Percentiles rank a stretch among this genome's conserved stretches.
These are phyloP conservation scores for Idaea straminata DNA, from an alignment of 2,888 invertebrate species.

Conservation along the genomic window DNA sequence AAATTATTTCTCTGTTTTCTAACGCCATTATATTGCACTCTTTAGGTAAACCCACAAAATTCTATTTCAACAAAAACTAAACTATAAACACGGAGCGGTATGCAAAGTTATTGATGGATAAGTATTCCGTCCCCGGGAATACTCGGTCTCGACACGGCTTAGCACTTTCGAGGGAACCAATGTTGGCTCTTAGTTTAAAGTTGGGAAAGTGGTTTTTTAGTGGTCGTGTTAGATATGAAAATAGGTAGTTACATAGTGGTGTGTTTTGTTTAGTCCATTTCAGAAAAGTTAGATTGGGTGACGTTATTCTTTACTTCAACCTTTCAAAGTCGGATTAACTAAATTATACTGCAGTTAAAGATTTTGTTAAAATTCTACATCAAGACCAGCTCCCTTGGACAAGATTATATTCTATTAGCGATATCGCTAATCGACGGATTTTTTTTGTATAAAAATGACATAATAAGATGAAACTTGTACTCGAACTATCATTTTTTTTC, in stretches of 20 bases:
- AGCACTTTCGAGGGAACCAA: constrained; percentile 71
- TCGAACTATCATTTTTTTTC: no score
- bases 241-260: not conserved
- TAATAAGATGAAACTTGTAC: no score
- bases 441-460: no score
- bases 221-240: constrained; percentile 24
- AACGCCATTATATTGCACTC: not conserved
- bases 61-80: constrained; percentile 6
- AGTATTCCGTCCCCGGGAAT: constrained; percentile 72
- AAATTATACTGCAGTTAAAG: no score
- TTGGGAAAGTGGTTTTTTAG: constrained; percentile 43
- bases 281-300: constrained; percentile 14
- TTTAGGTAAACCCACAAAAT: not conserved
- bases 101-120: constrained; percentile 81
- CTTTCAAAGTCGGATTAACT: no score
- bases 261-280: not conserved
- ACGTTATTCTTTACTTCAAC: not conserved
- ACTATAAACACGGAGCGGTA: constrained; percentile 35
- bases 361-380: no score
- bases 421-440: no score
- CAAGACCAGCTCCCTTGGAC: no score
- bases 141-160: constrained; percentile 74
- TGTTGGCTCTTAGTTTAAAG: constrained; percentile 54
- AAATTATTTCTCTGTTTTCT: no score
- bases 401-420: no score